Evolutionary conservation across 2,888 invertebrate species (phyloP).

Genomic region (Sericinus montela): DNA sequence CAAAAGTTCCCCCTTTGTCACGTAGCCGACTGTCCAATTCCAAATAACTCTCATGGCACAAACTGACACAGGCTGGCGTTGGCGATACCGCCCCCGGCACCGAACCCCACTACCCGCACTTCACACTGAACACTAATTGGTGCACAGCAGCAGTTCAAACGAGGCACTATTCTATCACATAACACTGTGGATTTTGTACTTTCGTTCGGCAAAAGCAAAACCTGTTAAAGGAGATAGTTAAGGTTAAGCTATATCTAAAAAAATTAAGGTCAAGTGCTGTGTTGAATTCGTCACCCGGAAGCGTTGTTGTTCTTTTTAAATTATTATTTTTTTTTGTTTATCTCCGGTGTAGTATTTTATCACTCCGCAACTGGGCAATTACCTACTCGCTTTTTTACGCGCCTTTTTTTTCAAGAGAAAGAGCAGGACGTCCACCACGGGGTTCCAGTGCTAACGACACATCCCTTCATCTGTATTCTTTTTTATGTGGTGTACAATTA

Average conservation of each 20-base stretch:
- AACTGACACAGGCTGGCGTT: constrained; percentile 6
- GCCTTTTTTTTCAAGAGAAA: too few species aligned
- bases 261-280: neutral
- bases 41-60: constrained; percentile 33
- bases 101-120: constrained; percentile 5
- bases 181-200: neutral
- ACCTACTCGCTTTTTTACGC: too few species aligned
- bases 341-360: too few species aligned
- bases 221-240: neutral
- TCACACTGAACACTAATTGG: neutral
- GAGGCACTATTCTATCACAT: neutral
- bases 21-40: constrained; percentile 28
- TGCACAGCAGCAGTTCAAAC: too few species aligned
- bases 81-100: constrained; percentile 12
- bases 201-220: neutral
- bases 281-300: neutral
- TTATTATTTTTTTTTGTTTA: too few species aligned
- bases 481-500: too few species aligned
- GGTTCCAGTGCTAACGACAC: too few species aligned
- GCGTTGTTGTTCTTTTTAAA: neutral
- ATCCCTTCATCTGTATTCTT: too few species aligned
- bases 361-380: too few species aligned
- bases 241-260: neutral
- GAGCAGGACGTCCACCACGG: too few species aligned
- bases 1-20: constrained; percentile 21